Conservation (phyloP, 2,888 invertebrate species). For the Agrochola litura region DNA sequence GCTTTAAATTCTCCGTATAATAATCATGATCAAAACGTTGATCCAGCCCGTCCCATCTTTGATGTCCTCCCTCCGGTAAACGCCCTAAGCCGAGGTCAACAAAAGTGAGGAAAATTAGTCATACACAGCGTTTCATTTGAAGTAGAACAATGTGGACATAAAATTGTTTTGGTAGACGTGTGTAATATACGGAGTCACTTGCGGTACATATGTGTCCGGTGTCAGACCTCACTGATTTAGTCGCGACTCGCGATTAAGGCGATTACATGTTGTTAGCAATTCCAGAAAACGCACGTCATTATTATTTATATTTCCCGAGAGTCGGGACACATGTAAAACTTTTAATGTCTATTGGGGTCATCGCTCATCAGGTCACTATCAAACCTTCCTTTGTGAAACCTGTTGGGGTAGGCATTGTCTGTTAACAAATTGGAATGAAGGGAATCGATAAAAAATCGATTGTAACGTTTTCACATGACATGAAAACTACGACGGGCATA, state of each 20-base stretch:
- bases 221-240: slow-evolving; percentile 61
- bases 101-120: slow-evolving; percentile 39
- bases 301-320: slow-evolving; percentile 61
- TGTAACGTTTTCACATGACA: not conserved
- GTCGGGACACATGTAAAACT: slow-evolving; percentile 10
- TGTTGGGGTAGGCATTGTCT: not conserved
- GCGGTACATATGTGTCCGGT: not conserved
- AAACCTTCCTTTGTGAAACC: not conserved
- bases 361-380: not conserved
- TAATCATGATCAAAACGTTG: too few species aligned
- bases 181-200: slow-evolving; percentile 13
- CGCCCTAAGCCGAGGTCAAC: too few species aligned
- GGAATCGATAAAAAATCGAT: not conserved
- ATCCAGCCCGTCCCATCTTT: too few species aligned
- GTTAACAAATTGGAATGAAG: too few species aligned
- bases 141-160: slow-evolving; percentile 44
- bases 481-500: not conserved
- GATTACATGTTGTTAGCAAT: slow-evolving; percentile 56
- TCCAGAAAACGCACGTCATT: slow-evolving; percentile 64
- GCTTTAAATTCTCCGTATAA: too few species aligned
- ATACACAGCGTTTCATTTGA: slow-evolving; percentile 18
- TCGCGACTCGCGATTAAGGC: slow-evolving; percentile 62
- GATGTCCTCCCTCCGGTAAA: too few species aligned
- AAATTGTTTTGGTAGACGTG: slow-evolving; percentile 18
- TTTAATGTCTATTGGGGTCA: slow-evolving; percentile 1